These are phyloP conservation scores for Hetaerina titia DNA, from an alignment of 2,888 invertebrate species.

Conservation along the genomic window DNA sequence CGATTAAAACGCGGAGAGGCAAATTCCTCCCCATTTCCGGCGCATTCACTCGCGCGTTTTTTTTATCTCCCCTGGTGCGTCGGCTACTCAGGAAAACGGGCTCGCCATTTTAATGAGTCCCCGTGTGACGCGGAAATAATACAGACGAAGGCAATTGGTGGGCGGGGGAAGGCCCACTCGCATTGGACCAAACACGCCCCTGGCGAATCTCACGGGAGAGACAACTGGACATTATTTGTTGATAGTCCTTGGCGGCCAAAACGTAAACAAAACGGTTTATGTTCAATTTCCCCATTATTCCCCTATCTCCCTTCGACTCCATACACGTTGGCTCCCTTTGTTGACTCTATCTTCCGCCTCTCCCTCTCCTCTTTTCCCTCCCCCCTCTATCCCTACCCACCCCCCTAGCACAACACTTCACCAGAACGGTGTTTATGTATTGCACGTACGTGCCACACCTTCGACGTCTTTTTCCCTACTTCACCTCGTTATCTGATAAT, in stretches of 20 bases:
- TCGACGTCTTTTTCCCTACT: neutral
- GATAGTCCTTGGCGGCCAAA: constrained; percentile 62
- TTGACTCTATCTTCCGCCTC: neutral
- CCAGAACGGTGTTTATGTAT: neutral
- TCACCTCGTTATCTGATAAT: neutral
- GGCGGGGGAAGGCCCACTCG: neutral
- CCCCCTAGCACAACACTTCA: neutral
- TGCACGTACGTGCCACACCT: neutral
- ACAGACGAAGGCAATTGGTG: neutral
- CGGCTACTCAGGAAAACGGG: neutral
- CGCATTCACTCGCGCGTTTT: neutral
- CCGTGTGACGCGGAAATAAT: neutral
- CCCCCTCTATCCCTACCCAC: neutral
- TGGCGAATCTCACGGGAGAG: neutral
- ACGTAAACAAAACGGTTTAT: constrained; percentile 64
- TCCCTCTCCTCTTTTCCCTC: neutral
- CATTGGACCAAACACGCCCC: neutral
- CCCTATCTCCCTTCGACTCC: constrained; percentile 48
- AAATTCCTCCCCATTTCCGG: neutral
- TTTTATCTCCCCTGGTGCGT: neutral
- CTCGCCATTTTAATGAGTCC: neutral
- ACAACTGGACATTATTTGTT: constrained; percentile 51
- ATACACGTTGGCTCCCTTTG: neutral
- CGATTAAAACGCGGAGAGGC: neutral
- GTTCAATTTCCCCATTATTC: constrained; percentile 58